These are phyloP conservation scores for Heterochromis multidens DNA, from an alignment of 2,113 vertebrate genomes.

Conservation along the genomic window DNA sequence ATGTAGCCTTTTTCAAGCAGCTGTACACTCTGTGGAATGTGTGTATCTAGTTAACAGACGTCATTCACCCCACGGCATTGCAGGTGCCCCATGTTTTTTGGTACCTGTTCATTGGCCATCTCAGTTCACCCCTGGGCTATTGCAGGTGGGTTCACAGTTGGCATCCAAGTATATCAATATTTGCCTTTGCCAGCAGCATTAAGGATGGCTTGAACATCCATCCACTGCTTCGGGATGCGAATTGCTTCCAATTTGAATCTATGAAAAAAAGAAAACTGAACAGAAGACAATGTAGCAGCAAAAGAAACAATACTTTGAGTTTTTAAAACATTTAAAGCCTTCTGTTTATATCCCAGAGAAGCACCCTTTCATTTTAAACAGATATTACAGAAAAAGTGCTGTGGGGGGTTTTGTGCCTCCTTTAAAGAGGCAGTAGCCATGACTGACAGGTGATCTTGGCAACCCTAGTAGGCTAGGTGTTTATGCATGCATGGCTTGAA, in stretches of 20 bases:
- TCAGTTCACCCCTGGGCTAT: constrained; percentile 23
- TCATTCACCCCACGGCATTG: not conserved
- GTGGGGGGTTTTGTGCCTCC: not conserved
- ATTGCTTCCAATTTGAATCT: not conserved
- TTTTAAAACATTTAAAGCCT: not conserved
- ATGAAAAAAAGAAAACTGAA: not conserved
- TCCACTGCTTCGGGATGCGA: not conserved
- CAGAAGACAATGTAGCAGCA: not conserved
- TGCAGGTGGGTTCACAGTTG: constrained; percentile 41
- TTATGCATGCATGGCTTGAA: constrained; percentile 57
- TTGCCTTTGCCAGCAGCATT: constrained; percentile 17
- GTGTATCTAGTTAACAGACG: constrained; percentile 27
- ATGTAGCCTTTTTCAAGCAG: not conserved
- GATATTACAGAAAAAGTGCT: not conserved
- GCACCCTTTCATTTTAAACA: not conserved
- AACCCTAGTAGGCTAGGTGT: constrained; percentile 27
- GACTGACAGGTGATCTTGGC: constrained; percentile 54
- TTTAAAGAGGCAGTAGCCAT: constrained; percentile 9
- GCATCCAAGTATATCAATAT: constrained; percentile 25
- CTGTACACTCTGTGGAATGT: not conserved
- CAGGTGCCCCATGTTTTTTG: constrained; percentile 19
- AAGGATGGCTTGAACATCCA: not conserved
- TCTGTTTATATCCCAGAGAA: not conserved
- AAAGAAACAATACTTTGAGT: not conserved
- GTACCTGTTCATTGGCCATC: constrained; percentile 4